Base-by-base conservation (phyloP, 37 sponge, comb jelly and placozoan genomes). In the Eunapius fragilis region DNA sequence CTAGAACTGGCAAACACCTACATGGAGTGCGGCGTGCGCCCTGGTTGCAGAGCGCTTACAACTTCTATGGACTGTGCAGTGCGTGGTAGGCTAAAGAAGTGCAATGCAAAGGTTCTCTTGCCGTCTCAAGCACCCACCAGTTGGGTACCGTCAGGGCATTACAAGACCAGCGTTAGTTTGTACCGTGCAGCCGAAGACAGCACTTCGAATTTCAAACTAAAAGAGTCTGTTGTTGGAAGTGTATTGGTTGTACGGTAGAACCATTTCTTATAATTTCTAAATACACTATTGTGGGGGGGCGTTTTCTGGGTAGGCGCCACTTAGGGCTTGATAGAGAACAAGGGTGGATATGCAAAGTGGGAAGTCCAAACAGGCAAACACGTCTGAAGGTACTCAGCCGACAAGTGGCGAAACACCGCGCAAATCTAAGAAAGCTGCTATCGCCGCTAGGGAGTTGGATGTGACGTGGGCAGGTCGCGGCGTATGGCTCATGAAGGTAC, bases 401-500 rank as follows among this genome's bases (percentile, higher is more conserved):
- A 58, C 58, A 17, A 58, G 58, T 19, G 14, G 58, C 58, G 58
- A 58, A 17, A 12, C 6, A 17, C 14, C 58, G 7, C 32, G 74
- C 17, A 83, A 72, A 68, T 32, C 69, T 22, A 85, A 27, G 13
- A 85, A 80, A 47, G n/a, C 27, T 0, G 49, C 72, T 35, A 76
- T n/a, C n/a, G n/a, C 26, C 31, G 69, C 83, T 0, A 78, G 83
- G 28, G 84, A 78, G 45, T 71, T 94, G 69, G 88, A 91, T 37
- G 25, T 82, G 19, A 38, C 79, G 25, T 27, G 88, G 32, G 89
- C 95, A 22, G 68, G 83, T n/a, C 72, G 89, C 67, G 95, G 86
- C 7, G 86, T 94, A 22, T 94, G 94, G 94, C 86, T 94, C 2
- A 77, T 91, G 24, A 91, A 94, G 75, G 91, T 95, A 0, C 96